Percentiles rank a stretch among this genome's conserved stretches.
Conservation (phyloP, 2,888 invertebrate genomes). For the Xylocampa areola region DNA sequence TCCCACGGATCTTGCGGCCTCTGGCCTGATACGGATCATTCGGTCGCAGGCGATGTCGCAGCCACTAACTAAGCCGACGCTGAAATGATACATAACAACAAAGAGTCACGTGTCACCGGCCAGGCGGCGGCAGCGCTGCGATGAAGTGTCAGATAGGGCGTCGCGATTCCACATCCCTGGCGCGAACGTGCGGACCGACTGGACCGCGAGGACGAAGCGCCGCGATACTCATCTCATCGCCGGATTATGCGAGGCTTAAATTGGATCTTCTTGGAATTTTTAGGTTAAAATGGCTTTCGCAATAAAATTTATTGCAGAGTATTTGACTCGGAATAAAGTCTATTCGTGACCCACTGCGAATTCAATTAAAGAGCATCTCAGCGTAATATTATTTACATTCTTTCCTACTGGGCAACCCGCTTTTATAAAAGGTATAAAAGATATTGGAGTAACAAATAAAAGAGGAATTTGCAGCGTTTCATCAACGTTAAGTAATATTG, state of each 20-base stretch:
- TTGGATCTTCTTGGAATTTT: slow-evolving; percentile 85
- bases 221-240: slow-evolving; percentile 79
- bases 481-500: slow-evolving; percentile 44
- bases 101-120: slow-evolving; percentile 52
- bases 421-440: slow-evolving; percentile 64
- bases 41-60: slow-evolving; percentile 47
- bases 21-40: slow-evolving; percentile 71
- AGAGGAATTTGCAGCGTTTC: slow-evolving; percentile 53
- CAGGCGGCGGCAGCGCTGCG: slow-evolving; percentile 47
- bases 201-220: slow-evolving; percentile 61
- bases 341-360: slow-evolving; percentile 78
- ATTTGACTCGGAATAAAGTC: slow-evolving; percentile 80
- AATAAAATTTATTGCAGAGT: slow-evolving; percentile 84
- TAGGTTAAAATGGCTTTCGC: slow-evolving; percentile 81
- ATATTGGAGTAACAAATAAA: slow-evolving; percentile 60
- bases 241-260: slow-evolving; percentile 84
- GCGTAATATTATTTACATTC: slow-evolving; percentile 77
- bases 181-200: slow-evolving; percentile 53
- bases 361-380: slow-evolving; percentile 80
- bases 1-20: slow-evolving; percentile 78
- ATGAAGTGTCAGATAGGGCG: slow-evolving; percentile 52
- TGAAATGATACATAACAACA: slow-evolving; percentile 55
- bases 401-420: slow-evolving; percentile 61
- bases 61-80: slow-evolving; percentile 54
- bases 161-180: slow-evolving; percentile 30